A percentile compares a stretch with the other conserved stretches of the same genome.
These are phyloP conservation scores for Diadema setosum DNA, from an alignment of 35 echinoderm and acorn worm genomes.

Conservation along the genomic window DNA sequence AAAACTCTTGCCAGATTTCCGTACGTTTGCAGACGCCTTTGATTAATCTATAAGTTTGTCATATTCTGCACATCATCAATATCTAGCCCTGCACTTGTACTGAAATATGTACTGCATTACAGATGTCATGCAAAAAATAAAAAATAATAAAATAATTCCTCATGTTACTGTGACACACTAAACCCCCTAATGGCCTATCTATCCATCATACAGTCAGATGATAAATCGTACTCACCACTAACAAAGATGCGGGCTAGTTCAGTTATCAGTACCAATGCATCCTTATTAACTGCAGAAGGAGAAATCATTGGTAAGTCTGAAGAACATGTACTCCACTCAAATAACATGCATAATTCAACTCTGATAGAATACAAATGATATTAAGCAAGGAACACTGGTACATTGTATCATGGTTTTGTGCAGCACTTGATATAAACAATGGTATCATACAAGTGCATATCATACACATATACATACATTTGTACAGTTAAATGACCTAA, in stretches of 20 bases:
- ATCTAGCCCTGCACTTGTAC: background rate
- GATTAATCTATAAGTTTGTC: background rate
- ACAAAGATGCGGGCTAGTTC: conserved; percentile 50
- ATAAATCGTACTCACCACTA: conserved; percentile 18
- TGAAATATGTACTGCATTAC: background rate
- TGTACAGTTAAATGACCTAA: too few species aligned
- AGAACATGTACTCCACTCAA: background rate
- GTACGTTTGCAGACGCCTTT: too few species aligned
- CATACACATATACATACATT: too few species aligned
- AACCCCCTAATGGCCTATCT: too few species aligned
- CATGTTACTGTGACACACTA: background rate
- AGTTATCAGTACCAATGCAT: conserved; percentile 33
- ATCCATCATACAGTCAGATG: too few species aligned
- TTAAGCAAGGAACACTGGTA: too few species aligned
- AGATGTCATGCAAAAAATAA: background rate
- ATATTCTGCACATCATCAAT: background rate
- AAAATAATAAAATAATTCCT: background rate
- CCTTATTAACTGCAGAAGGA: conserved; percentile 49
- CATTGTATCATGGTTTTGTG: background rate
- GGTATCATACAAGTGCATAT: too few species aligned
- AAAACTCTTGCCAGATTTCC: too few species aligned
- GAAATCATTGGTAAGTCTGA: background rate
- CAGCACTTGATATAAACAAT: too few species aligned
- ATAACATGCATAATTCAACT: too few species aligned
- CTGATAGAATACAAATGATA: too few species aligned